Conservation (phyloP, 2,113 vertebrate species). For the Brachirus orientalis region DNA sequence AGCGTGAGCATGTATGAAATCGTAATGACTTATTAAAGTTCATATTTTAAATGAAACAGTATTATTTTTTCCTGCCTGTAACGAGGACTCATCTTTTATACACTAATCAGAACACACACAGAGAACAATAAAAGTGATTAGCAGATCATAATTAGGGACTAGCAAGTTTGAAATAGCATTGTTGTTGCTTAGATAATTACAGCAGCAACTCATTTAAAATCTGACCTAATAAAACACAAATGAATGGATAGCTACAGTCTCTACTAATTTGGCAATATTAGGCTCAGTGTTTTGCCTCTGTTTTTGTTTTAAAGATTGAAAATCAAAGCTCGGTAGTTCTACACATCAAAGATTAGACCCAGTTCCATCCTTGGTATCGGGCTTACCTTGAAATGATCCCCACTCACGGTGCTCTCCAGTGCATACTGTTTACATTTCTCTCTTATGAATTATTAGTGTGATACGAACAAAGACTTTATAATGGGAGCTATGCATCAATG, state of each 20-base stretch:
- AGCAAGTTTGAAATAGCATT: conserved; percentile 43
- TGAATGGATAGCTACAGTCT: conserved; percentile 51
- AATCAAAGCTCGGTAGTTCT: conserved; percentile 57
- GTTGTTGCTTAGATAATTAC: conserved; percentile 65
- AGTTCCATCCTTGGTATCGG: conserved; percentile 65
- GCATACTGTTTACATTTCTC: conserved; percentile 82
- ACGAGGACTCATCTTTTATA: conserved; percentile 42
- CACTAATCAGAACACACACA: conserved; percentile 55
- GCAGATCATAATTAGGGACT: conserved; percentile 63
- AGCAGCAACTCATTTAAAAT: conserved; percentile 64
- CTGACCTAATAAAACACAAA: conserved; percentile 67
- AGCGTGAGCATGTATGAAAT: neutral
- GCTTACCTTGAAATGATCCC: conserved; percentile 78
- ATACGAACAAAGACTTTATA: conserved; percentile 82
- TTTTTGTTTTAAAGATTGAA: conserved; percentile 26
- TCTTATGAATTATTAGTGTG: conserved; percentile 83
- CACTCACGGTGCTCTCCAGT: conserved; percentile 64
- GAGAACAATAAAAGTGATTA: conserved; percentile 71
- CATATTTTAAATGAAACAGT: conserved; percentile 30
- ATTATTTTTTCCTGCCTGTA: conserved; percentile 20
- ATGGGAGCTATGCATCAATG: conserved; percentile 81
- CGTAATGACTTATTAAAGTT: conserved; percentile 31
- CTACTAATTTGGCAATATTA: conserved; percentile 51
- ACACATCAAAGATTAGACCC: conserved; percentile 60
- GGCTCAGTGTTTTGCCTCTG: conserved; percentile 39